A percentile compares a stretch with the other conserved stretches of the same genome.
Conservation (phyloP, 2,888 invertebrate species). For the Ichneumoninae sp. region DNA sequence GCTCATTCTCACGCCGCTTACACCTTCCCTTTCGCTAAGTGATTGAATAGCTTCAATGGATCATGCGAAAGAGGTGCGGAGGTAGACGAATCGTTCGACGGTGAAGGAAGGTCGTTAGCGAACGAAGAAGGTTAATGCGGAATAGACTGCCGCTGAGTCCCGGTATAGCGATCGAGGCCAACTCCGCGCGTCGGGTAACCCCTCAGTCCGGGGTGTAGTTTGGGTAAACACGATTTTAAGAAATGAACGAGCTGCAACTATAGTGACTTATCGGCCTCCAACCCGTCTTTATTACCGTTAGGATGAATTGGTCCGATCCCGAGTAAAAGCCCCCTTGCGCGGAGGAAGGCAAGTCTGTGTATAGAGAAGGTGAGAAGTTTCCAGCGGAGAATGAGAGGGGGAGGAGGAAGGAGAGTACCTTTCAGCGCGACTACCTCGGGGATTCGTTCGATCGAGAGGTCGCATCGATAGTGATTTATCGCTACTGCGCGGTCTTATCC, state of each 20-base stretch:
- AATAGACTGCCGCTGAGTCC: conserved; percentile 5
- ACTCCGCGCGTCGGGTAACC: conserved; percentile 30
- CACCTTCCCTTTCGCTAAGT: conserved; percentile 21
- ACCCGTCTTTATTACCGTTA: conserved; percentile 67
- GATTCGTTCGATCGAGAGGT: conserved; percentile 73
- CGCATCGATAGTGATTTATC: conserved; percentile 77
- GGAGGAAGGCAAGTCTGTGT: neutral
- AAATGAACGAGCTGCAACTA: conserved; percentile 59
- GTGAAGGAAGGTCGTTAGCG: conserved; percentile 41
- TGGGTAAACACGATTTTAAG: conserved; percentile 50
- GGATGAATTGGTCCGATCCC: conserved; percentile 54
- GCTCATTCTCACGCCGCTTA: neutral
- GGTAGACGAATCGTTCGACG: conserved; percentile 53
- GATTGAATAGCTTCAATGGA: conserved; percentile 39
- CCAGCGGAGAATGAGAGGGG: conserved; percentile 7
- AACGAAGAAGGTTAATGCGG: conserved; percentile 45
- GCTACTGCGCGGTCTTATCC: conserved; percentile 68
- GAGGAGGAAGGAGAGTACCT: conserved; percentile 54
- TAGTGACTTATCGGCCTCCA: conserved; percentile 62
- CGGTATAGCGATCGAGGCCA: conserved; percentile 5
- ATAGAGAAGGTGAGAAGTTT: conserved; percentile 26
- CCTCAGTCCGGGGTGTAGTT: conserved; percentile 2
- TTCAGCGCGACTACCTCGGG: conserved; percentile 65
- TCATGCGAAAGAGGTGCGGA: conserved; percentile 47
- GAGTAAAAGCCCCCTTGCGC: conserved; percentile 31